These are phyloP conservation scores for Serripes groenlandicus DNA, from an alignment of 2,888 invertebrate genomes.

Conservation along the genomic window DNA sequence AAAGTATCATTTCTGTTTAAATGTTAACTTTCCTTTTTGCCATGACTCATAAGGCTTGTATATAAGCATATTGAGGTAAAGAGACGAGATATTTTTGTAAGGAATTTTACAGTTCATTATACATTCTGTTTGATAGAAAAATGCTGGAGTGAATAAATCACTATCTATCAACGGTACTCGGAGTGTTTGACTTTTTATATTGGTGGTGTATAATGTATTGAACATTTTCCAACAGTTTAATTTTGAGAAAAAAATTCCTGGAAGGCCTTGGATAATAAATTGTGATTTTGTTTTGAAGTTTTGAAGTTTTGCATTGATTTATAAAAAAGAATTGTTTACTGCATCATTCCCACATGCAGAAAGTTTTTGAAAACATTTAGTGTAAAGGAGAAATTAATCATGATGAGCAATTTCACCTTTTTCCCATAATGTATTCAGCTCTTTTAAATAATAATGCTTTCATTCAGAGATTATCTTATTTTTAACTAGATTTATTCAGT, in stretches of 20 bases:
- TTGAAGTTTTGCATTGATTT: too few species aligned
- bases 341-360: not conserved
- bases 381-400: not conserved
- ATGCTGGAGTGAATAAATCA: not conserved
- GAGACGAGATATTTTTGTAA: not conserved
- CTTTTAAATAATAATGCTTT: not conserved
- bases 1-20: too few species aligned
- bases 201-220: not conserved
- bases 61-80: not conserved
- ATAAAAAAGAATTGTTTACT: not conserved
- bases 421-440: not conserved
- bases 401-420: not conserved
- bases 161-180: not conserved
- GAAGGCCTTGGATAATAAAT: too few species aligned
- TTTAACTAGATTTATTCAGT: too few species aligned
- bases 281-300: too few species aligned
- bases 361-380: not conserved
- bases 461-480: too few species aligned
- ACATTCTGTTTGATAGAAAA: not conserved
- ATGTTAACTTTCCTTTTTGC: too few species aligned
- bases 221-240: too few species aligned
- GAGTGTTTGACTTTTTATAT: constrained; percentile 16
- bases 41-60: too few species aligned
- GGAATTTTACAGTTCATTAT: constrained; percentile 7
- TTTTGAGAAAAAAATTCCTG: too few species aligned